Conservation (phyloP, 2,888 invertebrate genomes). For the Scaptomyza cyrtandrae region DNA sequence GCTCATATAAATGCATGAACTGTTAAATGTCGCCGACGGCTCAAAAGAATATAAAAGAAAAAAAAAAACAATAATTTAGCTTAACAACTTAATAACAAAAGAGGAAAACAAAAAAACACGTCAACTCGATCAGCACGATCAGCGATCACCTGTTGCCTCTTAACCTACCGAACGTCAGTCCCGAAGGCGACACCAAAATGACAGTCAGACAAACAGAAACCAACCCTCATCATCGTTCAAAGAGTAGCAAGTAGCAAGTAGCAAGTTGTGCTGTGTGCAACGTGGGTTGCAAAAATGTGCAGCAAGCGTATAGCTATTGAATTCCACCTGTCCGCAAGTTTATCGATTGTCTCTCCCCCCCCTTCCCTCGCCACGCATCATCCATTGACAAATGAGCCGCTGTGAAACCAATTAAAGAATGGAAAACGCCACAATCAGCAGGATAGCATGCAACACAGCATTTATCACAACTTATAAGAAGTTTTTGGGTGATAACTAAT, state of each 20-base stretch:
- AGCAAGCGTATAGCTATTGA: constrained; percentile 45
- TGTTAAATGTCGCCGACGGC: constrained; percentile 78
- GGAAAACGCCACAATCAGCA: constrained; percentile 49
- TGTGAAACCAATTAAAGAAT: constrained; percentile 81
- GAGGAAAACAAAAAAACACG: constrained; percentile 48
- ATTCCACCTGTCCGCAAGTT: constrained; percentile 81
- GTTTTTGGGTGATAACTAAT: constrained; percentile 55
- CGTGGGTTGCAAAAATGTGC: constrained; percentile 28
- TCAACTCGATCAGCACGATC: constrained; percentile 39
- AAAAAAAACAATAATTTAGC: constrained; percentile 66
- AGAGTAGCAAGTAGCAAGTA: not conserved
- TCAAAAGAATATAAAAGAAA: constrained; percentile 45
- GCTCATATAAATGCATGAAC: constrained; percentile 73
- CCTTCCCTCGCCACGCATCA: constrained; percentile 6
- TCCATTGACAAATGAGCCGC: constrained; percentile 80
- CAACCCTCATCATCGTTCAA: constrained; percentile 42
- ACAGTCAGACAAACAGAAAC: constrained; percentile 10
- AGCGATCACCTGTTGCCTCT: constrained; percentile 77
- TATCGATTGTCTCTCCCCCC: constrained; percentile 61
- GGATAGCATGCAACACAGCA: constrained; percentile 9
- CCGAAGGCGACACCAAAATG: constrained; percentile 30
- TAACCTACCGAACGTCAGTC: constrained; percentile 24
- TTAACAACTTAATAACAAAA: constrained; percentile 83
- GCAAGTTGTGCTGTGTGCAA: constrained; percentile 3
- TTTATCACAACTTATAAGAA: constrained; percentile 18